A percentile compares a stretch with the other conserved stretches of the same genome.
phyloP scores from a whole-genome alignment of 2,113 vertebrate species.

The Cyphomyrus discorhynchus region DNA sequence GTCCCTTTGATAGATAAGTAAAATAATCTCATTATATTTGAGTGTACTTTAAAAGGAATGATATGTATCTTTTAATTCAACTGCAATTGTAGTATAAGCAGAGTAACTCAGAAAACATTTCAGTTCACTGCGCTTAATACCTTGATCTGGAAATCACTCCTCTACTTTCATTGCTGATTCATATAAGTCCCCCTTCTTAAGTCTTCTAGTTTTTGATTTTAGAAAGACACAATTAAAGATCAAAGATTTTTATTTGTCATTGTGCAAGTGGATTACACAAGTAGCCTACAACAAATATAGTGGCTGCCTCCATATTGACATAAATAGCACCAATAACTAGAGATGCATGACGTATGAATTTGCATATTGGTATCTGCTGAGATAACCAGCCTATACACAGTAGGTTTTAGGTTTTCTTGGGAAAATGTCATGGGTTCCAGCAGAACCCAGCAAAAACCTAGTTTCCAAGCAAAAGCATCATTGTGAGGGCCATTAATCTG shows the following conservation, averaged over 20 bases:
- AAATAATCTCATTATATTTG: neutral
- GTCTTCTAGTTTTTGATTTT: neutral
- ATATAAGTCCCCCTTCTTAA: neutral
- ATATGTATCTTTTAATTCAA: neutral
- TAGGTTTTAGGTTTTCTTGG: neutral
- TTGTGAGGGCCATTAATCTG: neutral
- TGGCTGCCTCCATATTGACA: neutral
- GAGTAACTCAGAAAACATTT: neutral
- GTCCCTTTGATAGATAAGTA: neutral
- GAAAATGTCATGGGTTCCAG: neutral
- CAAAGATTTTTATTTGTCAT: neutral
- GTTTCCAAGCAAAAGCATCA: neutral
- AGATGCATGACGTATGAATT: neutral
- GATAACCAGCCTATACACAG: neutral
- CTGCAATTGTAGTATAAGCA: neutral
- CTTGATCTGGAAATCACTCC: neutral
- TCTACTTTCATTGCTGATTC: neutral
- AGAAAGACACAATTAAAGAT: neutral
- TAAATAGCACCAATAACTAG: neutral
- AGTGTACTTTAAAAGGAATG: neutral
- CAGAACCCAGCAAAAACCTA: neutral
- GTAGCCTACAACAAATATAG: neutral
- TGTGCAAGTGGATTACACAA: neutral
- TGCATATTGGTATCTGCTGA: neutral
- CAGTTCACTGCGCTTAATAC: neutral